Base-by-base conservation (phyloP, 2,797 vertebrate species). In the Enteromius mattozi region DNA sequence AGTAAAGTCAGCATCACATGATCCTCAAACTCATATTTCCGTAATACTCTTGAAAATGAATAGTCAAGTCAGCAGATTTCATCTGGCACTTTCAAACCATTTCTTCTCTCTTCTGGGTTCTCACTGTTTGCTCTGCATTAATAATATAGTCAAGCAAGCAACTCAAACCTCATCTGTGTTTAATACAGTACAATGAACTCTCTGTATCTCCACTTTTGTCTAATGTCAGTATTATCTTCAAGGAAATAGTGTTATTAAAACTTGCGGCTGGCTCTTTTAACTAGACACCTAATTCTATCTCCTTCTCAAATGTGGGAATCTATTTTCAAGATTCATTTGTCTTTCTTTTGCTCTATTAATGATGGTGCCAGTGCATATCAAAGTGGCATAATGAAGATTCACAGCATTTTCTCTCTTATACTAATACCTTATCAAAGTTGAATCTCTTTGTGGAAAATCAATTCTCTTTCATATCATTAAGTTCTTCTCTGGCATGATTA, bases 381-480 rank as follows among this genome's bases (percentile, higher is more conserved):
- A 92, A 95, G 91, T 91, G 88, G 89, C 90, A 91, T 95, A 96
- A 96, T 95, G 95, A 96, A 95, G 94, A 96, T 95, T 95, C 95
- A 95, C 93, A 93, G 94, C 93, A 93, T 94, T 95, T 95, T 92
- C 92, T 90, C 92, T 91, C 94, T 93, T 92, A 91, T 92, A 92
- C 92, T 95, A 96, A 96, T 94, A 95, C 94, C 94, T 95, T 95
- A 95, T 95, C 94, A 95, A 94, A 94, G 93, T 91, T 92, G 93
- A 94, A 95, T 95, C 94, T 94, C 92, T 92, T 95, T 95, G 94
- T 94, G 92, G 94, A 95, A 95, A 96, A 96, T 96, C 94, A 95
- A 95, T 96, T 95, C 94, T 94, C 93, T 93, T 94, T 94, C 92
- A 94, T 94, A 95, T 95, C 94, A 96, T 95, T 94, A 95, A 94